A percentile compares a stretch with the other conserved stretches of the same genome.
phyloP scores from a whole-genome alignment of 1,140 invertebrate species.

The Drosophila azteca region DNA sequence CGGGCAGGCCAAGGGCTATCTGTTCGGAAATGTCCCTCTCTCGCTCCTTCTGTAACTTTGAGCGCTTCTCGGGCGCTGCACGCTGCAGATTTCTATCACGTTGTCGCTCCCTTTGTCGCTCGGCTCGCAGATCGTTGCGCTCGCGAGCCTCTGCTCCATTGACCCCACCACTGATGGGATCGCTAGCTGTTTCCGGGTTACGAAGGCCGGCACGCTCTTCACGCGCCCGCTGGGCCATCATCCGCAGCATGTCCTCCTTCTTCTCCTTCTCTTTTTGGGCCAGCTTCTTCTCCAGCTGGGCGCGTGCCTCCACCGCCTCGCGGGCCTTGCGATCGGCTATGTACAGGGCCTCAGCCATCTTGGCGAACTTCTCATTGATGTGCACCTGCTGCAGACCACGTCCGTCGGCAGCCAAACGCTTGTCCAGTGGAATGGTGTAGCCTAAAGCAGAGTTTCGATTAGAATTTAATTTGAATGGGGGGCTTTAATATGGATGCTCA shows the following conservation, averaged over 20 bases:
- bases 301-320: conserved; percentile 97
- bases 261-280: conserved; percentile 99
- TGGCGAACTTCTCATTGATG: conserved; percentile 99
- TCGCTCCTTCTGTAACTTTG: conserved; percentile 94
- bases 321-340: conserved; percentile 98
- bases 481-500: not conserved
- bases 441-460: conserved; percentile 20
- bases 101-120: conserved; percentile 95
- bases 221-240: conserved; percentile 97
- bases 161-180: conserved; percentile 83
- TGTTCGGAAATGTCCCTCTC: conserved; percentile 99
- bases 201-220: conserved; percentile 94
- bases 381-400: conserved; percentile 98
- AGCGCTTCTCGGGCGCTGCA: conserved; percentile 96
- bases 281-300: conserved; percentile 97
- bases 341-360: conserved; percentile 98
- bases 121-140: conserved; percentile 94
- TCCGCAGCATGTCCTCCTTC: conserved; percentile 97
- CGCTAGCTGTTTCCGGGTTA: conserved; percentile 68
- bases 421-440: conserved; percentile 99
- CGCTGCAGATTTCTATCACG: conserved; percentile 96
- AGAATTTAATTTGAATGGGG: not conserved
- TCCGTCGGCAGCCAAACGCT: conserved; percentile 98
- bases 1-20: conserved; percentile 98
- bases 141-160: conserved; percentile 92